Base-by-base conservation (phyloP, 2,113 vertebrate species). In the Syrmaticus mikado region DNA sequence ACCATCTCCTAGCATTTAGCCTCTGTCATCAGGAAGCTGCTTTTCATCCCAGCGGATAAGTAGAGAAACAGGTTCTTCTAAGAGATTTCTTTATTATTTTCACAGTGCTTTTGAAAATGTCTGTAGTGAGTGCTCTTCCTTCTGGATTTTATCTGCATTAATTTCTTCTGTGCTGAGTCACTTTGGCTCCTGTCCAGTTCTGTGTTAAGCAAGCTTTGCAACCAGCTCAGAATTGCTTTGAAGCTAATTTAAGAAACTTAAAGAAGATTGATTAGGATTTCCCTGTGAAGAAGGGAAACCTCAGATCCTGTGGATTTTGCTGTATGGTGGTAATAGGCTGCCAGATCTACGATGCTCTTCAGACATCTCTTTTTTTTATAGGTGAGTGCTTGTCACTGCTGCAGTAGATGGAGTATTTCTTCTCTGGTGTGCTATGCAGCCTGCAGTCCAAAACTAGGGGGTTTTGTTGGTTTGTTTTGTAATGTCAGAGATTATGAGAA, bases 261-360 rank as follows among this genome's bases (percentile, higher is more conserved):
- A 85, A 77, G 55, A 92, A 80, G 87, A 90, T 80, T 85, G 66
- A 86, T 92, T 40, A 81, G 83, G 87, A 85, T 94, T 92, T 72
- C 76, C 43, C 70, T 89, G 68, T 28, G 28, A 71, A 92, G 68
- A 94, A 74, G 73, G 73, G 61, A 91, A 92, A 81, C 85, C 36
- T 84, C 36, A 58, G 48, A 38, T 91, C 11, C 38, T 2, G 0
- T 83, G 46, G 60, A 89, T 89, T 76, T 76, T 94, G 21, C 50
- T 83, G 16, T 71, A 34, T 74, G 50, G 41, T 70, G 41, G 8
- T 77, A 76, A 40, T 48, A 73, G 46, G 34, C 61, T 79, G 32
- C 48, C 52, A 79, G 77, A 68, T 25, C 40, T 75, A 53, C 13
- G 22, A 22, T 74, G 70, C 25, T 27, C 36, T 79, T 32, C 8